phyloP scores from a whole-genome alignment of 2,797 vertebrate species.

The Clamator glandarius region DNA sequence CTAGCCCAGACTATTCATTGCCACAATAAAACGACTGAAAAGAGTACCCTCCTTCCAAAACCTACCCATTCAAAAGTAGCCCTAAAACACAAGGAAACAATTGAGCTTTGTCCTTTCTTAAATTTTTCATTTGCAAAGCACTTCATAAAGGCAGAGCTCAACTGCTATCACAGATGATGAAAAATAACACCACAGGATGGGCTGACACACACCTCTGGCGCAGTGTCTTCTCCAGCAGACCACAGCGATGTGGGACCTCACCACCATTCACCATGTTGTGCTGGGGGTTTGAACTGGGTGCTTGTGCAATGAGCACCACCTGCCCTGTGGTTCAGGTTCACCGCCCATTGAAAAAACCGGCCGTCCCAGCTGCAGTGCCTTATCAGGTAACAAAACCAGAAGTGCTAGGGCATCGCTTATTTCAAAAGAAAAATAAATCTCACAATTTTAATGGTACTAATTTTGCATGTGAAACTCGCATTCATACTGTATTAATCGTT shows the following conservation, averaged over 20 bases:
- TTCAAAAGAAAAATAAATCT: constrained; percentile 70
- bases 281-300: background rate
- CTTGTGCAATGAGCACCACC: background rate
- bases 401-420: constrained; percentile 12
- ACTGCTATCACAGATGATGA: fast-evolving
- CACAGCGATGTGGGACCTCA: background rate
- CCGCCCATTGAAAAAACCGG: background rate
- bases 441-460: constrained; percentile 56
- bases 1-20: background rate
- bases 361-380: constrained; percentile 40
- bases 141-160: background rate
- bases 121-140: background rate
- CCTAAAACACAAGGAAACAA: background rate
- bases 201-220: background rate
- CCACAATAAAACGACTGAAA: background rate
- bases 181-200: fast-evolving
- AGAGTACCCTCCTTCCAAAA: background rate
- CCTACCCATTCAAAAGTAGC: background rate
- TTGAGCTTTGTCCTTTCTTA: background rate
- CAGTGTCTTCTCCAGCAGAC: background rate
- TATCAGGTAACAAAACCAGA: constrained; percentile 51
- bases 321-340: background rate
- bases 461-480: constrained; percentile 69
- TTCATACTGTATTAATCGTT: constrained; percentile 73
- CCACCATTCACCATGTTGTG: background rate